A percentile compares a stretch with the other conserved stretches of the same genome.
Conservation (phyloP, 2,888 invertebrate genomes). For the Synergus umbraculus region DNA sequence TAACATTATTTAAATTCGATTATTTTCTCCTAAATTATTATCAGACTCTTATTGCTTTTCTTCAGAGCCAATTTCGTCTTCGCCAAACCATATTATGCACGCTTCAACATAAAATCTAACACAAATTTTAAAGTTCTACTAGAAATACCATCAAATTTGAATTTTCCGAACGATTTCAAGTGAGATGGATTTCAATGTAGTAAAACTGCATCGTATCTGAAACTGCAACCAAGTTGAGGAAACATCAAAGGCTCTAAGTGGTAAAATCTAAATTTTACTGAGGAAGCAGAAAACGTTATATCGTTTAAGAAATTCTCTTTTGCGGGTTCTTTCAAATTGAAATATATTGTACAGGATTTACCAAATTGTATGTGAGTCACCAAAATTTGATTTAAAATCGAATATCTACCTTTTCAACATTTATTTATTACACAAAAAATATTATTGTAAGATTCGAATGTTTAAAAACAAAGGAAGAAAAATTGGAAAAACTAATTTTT, state of each 20-base stretch:
- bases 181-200: constrained; percentile 25
- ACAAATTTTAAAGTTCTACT: background rate
- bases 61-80: background rate
- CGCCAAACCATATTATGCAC: background rate
- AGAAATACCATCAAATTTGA: constrained; percentile 26
- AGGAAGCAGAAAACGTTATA: constrained; percentile 40
- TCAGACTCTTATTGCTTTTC: background rate
- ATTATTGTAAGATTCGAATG: no score
- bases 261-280: constrained; percentile 39
- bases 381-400: background rate
- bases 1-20: background rate
- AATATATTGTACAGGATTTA: constrained; percentile 6
- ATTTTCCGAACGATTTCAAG: constrained; percentile 26
- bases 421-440: no score
- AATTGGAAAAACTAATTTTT: no score
- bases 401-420: background rate
- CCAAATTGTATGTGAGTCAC: background rate
- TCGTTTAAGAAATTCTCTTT: constrained; percentile 28
- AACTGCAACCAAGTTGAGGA: constrained; percentile 14
- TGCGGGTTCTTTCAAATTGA: background rate
- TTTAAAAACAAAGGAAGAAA: no score
- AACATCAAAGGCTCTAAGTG: constrained; percentile 27
- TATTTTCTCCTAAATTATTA: background rate
- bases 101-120: constrained; percentile 14
- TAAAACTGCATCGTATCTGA: constrained; percentile 32